Conservation (phyloP, 2,888 invertebrate species). For the Folsomia manolachei region DNA sequence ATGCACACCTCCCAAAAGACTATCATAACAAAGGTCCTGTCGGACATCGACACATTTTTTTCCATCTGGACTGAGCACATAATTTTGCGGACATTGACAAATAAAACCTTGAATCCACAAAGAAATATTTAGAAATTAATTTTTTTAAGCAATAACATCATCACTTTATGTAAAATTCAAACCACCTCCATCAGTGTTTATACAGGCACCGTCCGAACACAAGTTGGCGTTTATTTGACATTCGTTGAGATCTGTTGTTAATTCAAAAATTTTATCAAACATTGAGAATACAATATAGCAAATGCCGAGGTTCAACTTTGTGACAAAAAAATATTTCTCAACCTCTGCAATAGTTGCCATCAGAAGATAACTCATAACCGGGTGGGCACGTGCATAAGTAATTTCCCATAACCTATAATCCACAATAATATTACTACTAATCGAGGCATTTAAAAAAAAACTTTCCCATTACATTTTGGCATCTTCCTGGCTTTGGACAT, state of each 20-base stretch:
- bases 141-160: too few species aligned
- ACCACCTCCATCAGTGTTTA: constrained; percentile 79
- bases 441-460: too few species aligned
- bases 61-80: constrained; percentile 65
- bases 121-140: too few species aligned
- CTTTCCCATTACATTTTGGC: constrained; percentile 69
- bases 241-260: constrained; percentile 80
- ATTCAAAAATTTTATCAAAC: too few species aligned
- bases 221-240: constrained; percentile 63
- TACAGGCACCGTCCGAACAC: constrained; percentile 64
- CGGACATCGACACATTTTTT: constrained; percentile 72
- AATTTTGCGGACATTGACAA: constrained; percentile 75
- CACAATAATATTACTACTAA: too few species aligned
- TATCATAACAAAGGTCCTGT: constrained; percentile 72
- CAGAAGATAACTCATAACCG: constrained; percentile 69
- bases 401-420: too few species aligned
- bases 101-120: too few species aligned
- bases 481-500: constrained; percentile 65
- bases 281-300: too few species aligned
- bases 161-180: too few species aligned
- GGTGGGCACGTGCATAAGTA: constrained; percentile 76
- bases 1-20: constrained; percentile 52
- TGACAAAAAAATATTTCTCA: constrained; percentile 24
- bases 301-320: background rate
- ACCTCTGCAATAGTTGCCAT: constrained; percentile 61